phyloP scores from a whole-genome alignment of 2,888 invertebrate genomes.

The Hedychridium roseum region DNA sequence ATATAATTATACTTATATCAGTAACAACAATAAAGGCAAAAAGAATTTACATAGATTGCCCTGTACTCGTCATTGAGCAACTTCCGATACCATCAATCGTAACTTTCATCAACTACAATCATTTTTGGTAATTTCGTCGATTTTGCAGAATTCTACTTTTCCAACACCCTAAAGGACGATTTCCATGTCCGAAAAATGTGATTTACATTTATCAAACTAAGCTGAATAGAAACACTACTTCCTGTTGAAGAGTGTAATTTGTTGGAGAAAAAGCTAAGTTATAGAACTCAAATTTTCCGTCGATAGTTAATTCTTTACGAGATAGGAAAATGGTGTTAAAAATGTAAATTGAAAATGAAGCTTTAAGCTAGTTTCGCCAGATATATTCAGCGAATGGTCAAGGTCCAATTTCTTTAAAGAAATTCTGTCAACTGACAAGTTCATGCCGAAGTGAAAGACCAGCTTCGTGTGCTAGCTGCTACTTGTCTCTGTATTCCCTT shows the following conservation, averaged over 20 bases:
- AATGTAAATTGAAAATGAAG: no score
- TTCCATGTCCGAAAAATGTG: no score
- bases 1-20: slow-evolving; percentile 41
- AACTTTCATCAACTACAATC: slow-evolving; percentile 34
- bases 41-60: slow-evolving; percentile 39
- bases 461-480: slow-evolving; percentile 25
- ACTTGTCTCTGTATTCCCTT: slow-evolving; percentile 34
- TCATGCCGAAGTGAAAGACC: slow-evolving; percentile 13
- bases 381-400: no score
- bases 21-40: slow-evolving; percentile 49
- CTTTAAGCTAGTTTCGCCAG: no score
- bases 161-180: no score
- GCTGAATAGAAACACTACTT: no score
- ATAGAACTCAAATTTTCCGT: no score
- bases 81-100: slow-evolving; percentile 38
- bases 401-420: background rate
- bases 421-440: slow-evolving; percentile 22
- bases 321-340: no score
- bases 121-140: slow-evolving; percentile 23
- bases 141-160: slow-evolving; percentile 31
- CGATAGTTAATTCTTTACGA: no score
- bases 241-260: no score
- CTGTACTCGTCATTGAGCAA: slow-evolving; percentile 6
- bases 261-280: no score
- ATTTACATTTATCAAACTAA: no score